A percentile compares a stretch with the other conserved stretches of the same genome.
These are phyloP conservation scores for Clarias gariepinus DNA, from an alignment of 2,113 vertebrate genomes.

Conservation along the genomic window DNA sequence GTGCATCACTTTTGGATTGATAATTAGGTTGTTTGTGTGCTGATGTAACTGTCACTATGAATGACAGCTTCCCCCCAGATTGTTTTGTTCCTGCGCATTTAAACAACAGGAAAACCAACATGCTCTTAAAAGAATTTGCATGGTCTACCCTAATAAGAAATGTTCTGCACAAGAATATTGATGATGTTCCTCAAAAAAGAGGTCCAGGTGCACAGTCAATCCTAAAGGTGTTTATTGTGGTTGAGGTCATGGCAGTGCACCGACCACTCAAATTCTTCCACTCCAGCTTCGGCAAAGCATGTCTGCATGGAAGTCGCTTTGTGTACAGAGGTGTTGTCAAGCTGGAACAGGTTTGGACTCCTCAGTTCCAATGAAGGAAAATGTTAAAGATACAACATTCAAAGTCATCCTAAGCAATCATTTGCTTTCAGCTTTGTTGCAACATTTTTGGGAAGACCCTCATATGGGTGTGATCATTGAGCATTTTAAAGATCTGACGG, in stretches of 20 bases:
- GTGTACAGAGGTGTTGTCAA: not conserved
- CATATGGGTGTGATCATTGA: not conserved
- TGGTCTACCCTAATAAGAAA: not conserved
- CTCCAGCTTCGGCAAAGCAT: not conserved
- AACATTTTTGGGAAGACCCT: not conserved
- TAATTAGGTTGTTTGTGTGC: not conserved
- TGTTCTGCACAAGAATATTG: not conserved
- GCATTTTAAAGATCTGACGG: not conserved
- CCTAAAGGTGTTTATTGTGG: not conserved
- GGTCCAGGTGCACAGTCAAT: not conserved
- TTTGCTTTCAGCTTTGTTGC: not conserved
- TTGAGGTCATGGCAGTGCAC: not conserved
- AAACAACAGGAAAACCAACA: conserved; percentile 4
- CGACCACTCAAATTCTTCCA: not conserved
- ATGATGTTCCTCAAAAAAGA: no score
- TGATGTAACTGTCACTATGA: not conserved
- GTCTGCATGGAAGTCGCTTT: not conserved
- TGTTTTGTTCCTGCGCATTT: not conserved
- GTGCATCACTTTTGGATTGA: not conserved
- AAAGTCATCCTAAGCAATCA: not conserved
- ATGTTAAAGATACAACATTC: not conserved
- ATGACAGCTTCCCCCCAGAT: not conserved
- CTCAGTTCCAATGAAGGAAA: not conserved
- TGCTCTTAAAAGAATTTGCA: not conserved
- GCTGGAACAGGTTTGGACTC: not conserved